phyloP scores from a whole-genome alignment of 2,113 vertebrate species.

The Grus americana region DNA sequence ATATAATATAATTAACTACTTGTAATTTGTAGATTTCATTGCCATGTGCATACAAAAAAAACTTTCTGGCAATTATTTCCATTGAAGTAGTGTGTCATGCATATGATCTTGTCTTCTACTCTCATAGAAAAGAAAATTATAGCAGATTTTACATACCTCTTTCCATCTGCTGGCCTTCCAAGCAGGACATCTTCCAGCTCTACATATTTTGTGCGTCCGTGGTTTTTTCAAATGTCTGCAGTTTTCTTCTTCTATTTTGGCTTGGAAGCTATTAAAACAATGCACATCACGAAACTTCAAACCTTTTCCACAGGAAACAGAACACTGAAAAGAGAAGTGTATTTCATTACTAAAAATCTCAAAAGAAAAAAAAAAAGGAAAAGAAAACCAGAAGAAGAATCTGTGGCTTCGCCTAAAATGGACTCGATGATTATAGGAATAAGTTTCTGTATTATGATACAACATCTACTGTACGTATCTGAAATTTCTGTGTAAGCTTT shows the following conservation, averaged over 20 bases:
- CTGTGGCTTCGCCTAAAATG: neutral
- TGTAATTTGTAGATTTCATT: neutral
- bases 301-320: conserved; percentile 91
- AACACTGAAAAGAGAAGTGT: conserved; percentile 81
- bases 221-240: conserved; percentile 85
- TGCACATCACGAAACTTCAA: conserved; percentile 84
- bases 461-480: rapidly evolving
- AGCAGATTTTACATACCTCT: conserved; percentile 77
- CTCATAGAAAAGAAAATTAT: neutral
- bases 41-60: rapidly evolving
- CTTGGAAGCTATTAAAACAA: conserved; percentile 80
- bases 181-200: conserved; percentile 82
- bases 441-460: neutral
- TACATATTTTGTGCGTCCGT: conserved; percentile 82
- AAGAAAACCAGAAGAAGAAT: neutral
- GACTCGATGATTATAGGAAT: neutral
- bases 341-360: neutral
- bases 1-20: neutral
- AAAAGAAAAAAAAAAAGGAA: too few species aligned
- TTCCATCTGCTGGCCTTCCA: conserved; percentile 91
- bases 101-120: neutral
- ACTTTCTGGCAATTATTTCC: neutral
- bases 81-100: neutral
- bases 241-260: conserved; percentile 76
- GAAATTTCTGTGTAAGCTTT: neutral